Evolutionary conservation across 2,888 invertebrate species (phyloP), one percentile per base, ranked within the genome.

Genomic region (Bellardia pandia): DNA sequence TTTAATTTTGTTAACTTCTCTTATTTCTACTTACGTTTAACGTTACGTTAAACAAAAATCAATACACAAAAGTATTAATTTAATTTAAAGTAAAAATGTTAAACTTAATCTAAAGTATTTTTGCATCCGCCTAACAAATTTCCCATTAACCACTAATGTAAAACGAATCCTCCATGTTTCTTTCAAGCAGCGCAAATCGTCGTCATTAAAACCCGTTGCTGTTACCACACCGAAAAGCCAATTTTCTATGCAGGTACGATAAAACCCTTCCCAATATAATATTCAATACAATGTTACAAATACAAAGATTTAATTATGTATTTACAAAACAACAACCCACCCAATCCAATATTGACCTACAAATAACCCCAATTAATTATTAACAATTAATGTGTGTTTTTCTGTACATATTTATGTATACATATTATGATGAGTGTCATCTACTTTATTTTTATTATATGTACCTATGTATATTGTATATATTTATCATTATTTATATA

Each of bases 241-340:
- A 89, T 93, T 91, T 91, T 93, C 93, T 80, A 93, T 93, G 93
- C 93, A 93, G 93, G 93, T 93, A 92, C 88, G 91, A 90, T 89
- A 90, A 90, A 87, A 69, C 42, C 56, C 45, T 75, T 75, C 60
- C 16, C 42, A 69, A 56, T 30, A 33, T 42, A 33, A 42, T 64
- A 64, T 23, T 23, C 23, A 23, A 23, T 23, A 9, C 53, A 37
- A 69, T 16, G 23, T 71, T 82, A 62, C n/a, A 33, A 42, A 51
- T 37, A 51, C 30, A 68, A 14, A 30, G 0, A 37, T 60, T 14
- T 48, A 7, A 3, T 37, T 37, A 37, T 37, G 2, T 45, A 45
- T 45, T 45, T 45, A 45, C 2, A 45, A 45, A 45, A 45, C 42
- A 56, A 33, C 45, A 42, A n/a, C n/a, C 56, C 60, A 42, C 37